Percentiles rank a stretch among this genome's conserved stretches.
phyloP scores from a whole-genome alignment of 2,113 vertebrate genomes.

The Dryoscopus gambensis region DNA sequence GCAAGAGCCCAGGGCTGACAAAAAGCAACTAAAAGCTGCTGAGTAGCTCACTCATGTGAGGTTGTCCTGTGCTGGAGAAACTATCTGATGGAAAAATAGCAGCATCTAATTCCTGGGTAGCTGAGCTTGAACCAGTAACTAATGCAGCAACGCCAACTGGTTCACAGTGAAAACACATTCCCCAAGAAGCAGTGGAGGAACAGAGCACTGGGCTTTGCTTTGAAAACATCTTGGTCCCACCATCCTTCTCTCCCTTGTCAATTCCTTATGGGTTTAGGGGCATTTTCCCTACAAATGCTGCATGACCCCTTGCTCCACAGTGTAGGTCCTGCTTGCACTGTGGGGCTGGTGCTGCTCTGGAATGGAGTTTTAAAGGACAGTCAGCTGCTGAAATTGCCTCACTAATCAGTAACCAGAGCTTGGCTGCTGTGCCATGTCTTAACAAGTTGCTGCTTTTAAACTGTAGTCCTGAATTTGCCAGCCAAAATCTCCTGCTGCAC shows the following conservation, averaged over 20 bases:
- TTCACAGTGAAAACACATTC: neutral
- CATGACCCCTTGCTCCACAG: accelerated
- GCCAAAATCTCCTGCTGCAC: neutral
- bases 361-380: neutral
- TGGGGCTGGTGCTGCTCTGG: neutral
- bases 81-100: neutral
- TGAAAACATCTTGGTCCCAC: neutral
- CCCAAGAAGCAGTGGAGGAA: neutral
- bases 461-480: neutral
- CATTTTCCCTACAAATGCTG: neutral
- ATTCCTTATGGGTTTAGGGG: neutral
- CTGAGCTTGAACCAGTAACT: accelerated
- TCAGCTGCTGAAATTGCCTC: neutral
- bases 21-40: neutral
- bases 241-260: neutral
- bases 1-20: neutral
- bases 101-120: neutral
- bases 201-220: neutral
- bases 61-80: neutral
- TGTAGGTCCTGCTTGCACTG: neutral
- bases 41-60: neutral
- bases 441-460: neutral
- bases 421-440: neutral
- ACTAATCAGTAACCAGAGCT: neutral
- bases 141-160: neutral